A percentile compares a stretch with the other conserved stretches of the same genome.
Evolutionary conservation across 2,888 invertebrate species (phyloP).

Genomic region (Rhogogaster chlorosoma): DNA sequence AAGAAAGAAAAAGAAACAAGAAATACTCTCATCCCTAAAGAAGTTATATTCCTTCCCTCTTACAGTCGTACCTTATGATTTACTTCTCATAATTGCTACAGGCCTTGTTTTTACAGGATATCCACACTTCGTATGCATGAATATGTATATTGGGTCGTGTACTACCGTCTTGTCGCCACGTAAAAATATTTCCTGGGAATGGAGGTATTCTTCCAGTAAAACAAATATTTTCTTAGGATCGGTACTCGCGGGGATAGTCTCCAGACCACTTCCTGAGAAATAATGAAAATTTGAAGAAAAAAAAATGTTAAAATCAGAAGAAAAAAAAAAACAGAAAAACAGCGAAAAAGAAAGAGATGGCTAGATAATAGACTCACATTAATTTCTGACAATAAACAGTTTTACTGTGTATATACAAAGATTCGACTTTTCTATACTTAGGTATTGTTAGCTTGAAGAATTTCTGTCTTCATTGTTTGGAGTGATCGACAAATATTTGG

Average conservation of each 20-base stretch:
- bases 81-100: not conserved
- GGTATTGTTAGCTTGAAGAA: too few species aligned
- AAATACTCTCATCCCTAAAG: not conserved
- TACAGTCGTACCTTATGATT: not conserved
- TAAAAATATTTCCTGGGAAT: slow-evolving; percentile 7
- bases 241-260: not conserved
- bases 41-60: not conserved
- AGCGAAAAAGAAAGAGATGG: not conserved
- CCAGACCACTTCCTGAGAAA: slow-evolving; percentile 33
- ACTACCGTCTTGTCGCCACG: not conserved
- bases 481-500: too few species aligned
- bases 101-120: slow-evolving; percentile 12
- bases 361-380: not conserved
- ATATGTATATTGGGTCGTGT: not conserved
- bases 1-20: not conserved
- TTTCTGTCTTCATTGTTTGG: too few species aligned
- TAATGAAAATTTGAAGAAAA: not conserved
- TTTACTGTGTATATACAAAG: too few species aligned
- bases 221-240: slow-evolving; percentile 48
- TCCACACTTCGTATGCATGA: not conserved
- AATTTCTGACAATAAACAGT: not conserved
- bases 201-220: not conserved
- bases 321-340: not conserved
- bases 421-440: too few species aligned
- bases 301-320: too few species aligned